Conservation (phyloP, 2,888 invertebrate species). For the Marasmarcha lunaedactyla region DNA sequence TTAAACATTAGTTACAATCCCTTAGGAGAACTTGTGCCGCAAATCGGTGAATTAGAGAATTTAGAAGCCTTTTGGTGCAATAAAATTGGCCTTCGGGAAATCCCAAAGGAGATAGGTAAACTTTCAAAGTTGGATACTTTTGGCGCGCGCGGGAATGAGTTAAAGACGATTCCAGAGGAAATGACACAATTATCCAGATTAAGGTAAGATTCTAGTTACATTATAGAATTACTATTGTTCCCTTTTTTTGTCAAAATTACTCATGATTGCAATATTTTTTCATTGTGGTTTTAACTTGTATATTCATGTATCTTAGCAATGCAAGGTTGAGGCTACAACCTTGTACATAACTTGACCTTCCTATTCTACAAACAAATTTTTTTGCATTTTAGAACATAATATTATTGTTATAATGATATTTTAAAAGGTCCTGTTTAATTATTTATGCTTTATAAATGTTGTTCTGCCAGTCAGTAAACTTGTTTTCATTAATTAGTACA, state of each 20-base stretch:
- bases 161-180: constrained; percentile 66
- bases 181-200: constrained; percentile 68
- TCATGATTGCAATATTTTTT: neutral
- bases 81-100: constrained; percentile 58
- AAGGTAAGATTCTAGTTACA: constrained; percentile 34
- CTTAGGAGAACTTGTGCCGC: constrained; percentile 65
- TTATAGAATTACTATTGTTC: neutral
- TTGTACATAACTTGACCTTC: too few relatives aligned
- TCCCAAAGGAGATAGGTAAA: constrained; percentile 73
- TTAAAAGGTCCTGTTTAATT: too few relatives aligned
- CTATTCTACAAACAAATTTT: too few relatives aligned
- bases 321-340: too few relatives aligned
- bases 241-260: neutral
- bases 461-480: too few relatives aligned
- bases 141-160: constrained; percentile 74
- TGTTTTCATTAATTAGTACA: too few relatives aligned
- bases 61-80: constrained; percentile 79
- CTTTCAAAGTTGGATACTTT: constrained; percentile 73
- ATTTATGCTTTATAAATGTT: too few relatives aligned
- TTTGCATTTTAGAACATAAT: too few relatives aligned
- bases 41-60: constrained; percentile 70
- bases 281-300: too few relatives aligned
- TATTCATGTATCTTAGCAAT: too few relatives aligned
- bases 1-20: constrained; percentile 78
- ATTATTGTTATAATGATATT: too few relatives aligned